These are phyloP conservation scores for Alentia gelatinosa DNA, from an alignment of 2,888 invertebrate genomes.

Conservation along the genomic window DNA sequence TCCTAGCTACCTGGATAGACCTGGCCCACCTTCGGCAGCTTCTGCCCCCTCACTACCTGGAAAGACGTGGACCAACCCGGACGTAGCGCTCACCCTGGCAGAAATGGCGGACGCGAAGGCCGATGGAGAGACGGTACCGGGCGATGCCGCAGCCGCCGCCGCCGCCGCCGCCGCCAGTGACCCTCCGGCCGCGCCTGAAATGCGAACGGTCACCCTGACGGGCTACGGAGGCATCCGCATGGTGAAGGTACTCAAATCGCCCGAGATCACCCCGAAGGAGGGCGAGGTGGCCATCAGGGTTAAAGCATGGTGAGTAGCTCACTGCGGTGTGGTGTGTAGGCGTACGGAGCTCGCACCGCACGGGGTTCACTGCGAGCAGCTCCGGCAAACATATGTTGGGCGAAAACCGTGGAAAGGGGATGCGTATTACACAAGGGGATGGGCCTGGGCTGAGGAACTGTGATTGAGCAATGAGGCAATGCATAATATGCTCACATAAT, in stretches of 20 bases:
- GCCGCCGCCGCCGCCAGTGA: slow-evolving; percentile 78
- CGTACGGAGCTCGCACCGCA: background rate
- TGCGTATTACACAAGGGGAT: background rate
- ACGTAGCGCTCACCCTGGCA: slow-evolving; percentile 37
- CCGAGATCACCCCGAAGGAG: slow-evolving; percentile 85
- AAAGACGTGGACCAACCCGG: slow-evolving; percentile 52
- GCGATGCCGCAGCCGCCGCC: slow-evolving; percentile 40
- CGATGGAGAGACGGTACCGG: background rate
- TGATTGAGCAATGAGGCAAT: background rate
- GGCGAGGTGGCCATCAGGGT: slow-evolving; percentile 89
- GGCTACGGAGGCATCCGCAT: slow-evolving; percentile 93
- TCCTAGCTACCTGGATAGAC: background rate
- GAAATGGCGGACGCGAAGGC: slow-evolving; percentile 43
- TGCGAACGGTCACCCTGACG: slow-evolving; percentile 91
- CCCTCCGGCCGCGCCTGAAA: slow-evolving; percentile 82
- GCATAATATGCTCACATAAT: background rate
- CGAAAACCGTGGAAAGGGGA: background rate
- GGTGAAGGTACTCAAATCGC: slow-evolving; percentile 90
- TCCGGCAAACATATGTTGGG: background rate
- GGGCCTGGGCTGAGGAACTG: background rate
- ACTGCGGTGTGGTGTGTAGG: background rate
- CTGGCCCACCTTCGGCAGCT: background rate
- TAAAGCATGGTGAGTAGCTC: slow-evolving; percentile 89
- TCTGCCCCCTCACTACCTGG: background rate
- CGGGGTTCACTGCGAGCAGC: background rate